A percentile compares a stretch with the other conserved stretches of the same genome.
Conservation (phyloP, 35 echinoderm and acorn worm species). For the Anneissia japonica region DNA sequence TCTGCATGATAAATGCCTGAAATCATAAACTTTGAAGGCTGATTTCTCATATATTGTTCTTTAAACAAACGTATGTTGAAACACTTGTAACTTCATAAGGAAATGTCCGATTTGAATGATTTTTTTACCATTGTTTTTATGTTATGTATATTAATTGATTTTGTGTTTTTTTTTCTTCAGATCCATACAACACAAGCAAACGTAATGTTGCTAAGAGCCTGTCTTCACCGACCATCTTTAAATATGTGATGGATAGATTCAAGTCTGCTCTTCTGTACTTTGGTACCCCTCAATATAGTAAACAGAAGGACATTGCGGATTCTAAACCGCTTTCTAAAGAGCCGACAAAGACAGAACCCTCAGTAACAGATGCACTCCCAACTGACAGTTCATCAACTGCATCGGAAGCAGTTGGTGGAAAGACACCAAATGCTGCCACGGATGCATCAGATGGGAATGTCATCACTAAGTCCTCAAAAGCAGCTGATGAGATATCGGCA, state of each 20-base stretch:
- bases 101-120: no score
- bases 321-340: neutral
- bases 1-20: no score
- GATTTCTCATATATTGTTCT: no score
- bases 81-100: no score
- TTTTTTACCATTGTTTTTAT: no score
- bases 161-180: constrained; percentile 13
- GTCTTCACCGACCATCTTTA: constrained; percentile 60
- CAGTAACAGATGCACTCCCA: neutral
- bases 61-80: no score
- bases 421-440: neutral
- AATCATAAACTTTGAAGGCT: no score
- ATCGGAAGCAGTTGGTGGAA: neutral
- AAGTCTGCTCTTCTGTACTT: constrained; percentile 77
- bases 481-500: no score
- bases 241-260: constrained; percentile 81
- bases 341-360: neutral
- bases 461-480: no score
- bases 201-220: constrained; percentile 71
- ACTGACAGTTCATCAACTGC: neutral
- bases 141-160: no score
- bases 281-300: constrained; percentile 38
- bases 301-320: neutral
- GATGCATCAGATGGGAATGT: neutral
- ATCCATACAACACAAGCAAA: constrained; percentile 67